Conservation (phyloP, 1,140 invertebrate genomes). For the Limonius californicus region DNA sequence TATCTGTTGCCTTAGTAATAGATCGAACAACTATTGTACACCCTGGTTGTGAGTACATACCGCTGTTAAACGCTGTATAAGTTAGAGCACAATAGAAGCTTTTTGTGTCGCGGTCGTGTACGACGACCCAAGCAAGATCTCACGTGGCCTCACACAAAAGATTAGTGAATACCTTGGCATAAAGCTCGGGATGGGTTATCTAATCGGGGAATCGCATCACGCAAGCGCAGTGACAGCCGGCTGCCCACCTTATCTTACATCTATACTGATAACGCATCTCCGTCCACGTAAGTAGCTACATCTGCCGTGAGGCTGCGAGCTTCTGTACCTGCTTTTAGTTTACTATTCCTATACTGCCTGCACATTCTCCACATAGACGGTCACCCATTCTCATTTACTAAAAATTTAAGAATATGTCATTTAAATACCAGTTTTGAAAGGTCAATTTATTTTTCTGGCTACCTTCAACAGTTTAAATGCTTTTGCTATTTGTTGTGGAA, state of each 20-base stretch:
- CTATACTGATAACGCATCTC: conserved; percentile 23
- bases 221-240: conserved; percentile 36
- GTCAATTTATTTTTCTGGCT: no score
- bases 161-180: conserved; percentile 37
- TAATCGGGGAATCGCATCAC: conserved; percentile 37
- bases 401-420: no score
- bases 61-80: conserved; percentile 7
- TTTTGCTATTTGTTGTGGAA: no score
- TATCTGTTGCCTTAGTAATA: conserved; percentile 22
- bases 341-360: no score
- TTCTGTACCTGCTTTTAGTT: conserved; percentile 17
- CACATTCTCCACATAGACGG: no score
- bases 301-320: conserved; percentile 26
- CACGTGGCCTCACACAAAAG: conserved; percentile 36
- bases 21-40: conserved; percentile 24
- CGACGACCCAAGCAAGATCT: conserved; percentile 15
- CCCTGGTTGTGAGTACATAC: conserved; percentile 11
- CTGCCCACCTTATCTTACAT: conserved; percentile 20
- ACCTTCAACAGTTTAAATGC: no score
- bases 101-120: conserved; percentile 19
- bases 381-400: no score
- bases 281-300: conserved; percentile 32
- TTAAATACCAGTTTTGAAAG: no score
- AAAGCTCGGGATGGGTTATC: conserved; percentile 33
- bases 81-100: conserved; percentile 12